Percentiles rank a stretch among this genome's conserved stretches.
Evolutionary conservation across 2,113 vertebrate species (phyloP).

Genomic region (Bucco capensis): DNA sequence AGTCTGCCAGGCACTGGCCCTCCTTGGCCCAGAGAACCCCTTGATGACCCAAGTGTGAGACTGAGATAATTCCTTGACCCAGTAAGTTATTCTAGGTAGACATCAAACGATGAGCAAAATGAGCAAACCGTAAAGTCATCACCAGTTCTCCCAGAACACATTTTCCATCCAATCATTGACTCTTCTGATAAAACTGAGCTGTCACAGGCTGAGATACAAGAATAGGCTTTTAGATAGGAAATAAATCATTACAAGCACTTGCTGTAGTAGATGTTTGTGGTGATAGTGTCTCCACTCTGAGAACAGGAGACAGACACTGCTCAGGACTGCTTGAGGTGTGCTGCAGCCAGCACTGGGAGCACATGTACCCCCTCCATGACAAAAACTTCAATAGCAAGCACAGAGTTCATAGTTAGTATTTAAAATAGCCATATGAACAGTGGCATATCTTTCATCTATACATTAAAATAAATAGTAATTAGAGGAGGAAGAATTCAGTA

Average conservation of each 20-base stretch:
- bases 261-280: background rate
- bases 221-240: background rate
- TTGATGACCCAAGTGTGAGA: background rate
- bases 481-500: background rate
- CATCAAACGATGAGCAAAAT: too few species aligned
- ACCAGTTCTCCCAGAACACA: background rate
- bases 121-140: background rate
- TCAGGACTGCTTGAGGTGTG: background rate
- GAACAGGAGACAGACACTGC: background rate
- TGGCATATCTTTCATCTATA: background rate
- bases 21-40: background rate
- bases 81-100: background rate
- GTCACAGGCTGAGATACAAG: background rate
- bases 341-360: accelerated
- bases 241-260: background rate
- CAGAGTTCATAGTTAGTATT: background rate
- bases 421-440: background rate
- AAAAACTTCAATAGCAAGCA: background rate
- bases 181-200: background rate
- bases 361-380: accelerated
- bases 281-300: background rate
- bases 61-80: background rate
- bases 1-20: accelerated
- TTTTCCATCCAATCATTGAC: background rate
- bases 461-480: background rate